A percentile compares a stretch with the other conserved stretches of the same genome.
phyloP scores from a whole-genome alignment of 1,140 invertebrate species.

The Metaphire vulgaris region DNA sequence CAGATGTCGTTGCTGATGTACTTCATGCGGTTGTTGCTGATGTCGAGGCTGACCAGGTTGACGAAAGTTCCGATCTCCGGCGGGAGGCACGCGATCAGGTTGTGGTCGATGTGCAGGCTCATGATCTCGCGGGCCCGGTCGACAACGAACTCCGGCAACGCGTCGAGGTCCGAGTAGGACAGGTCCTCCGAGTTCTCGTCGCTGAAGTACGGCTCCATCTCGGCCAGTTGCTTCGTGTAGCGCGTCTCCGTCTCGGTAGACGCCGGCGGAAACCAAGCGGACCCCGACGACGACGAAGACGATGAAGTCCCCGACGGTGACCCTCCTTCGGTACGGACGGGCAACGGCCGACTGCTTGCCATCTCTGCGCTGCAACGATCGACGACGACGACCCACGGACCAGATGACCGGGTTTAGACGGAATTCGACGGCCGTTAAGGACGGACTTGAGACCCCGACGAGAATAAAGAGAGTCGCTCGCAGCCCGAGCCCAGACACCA shows the following conservation, averaged over 20 bases:
- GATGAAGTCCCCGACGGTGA: too few species aligned
- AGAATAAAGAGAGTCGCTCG: too few species aligned
- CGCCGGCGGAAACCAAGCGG: not conserved
- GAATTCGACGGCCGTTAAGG: too few species aligned
- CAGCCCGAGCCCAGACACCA: too few species aligned
- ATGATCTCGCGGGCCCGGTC: conserved; percentile 34
- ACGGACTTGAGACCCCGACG: too few species aligned
- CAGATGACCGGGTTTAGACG: too few species aligned
- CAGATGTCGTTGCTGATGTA: conserved; percentile 68
- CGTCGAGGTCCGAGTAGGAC: conserved; percentile 42
- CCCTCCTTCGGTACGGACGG: not conserved
- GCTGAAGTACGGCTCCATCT: conserved; percentile 14
- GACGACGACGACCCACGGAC: too few species aligned
- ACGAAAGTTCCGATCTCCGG: conserved; percentile 47
- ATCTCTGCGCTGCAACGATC: not conserved
- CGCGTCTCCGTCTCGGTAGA: not conserved
- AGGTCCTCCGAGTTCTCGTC: conserved; percentile 44
- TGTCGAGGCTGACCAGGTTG: conserved; percentile 63
- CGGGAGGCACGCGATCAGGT: conserved; percentile 47
- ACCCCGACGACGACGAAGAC: not conserved
- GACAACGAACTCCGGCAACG: conserved; percentile 40
- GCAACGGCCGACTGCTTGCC: not conserved
- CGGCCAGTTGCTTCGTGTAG: conserved; percentile 7
- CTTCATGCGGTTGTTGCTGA: conserved; percentile 78
- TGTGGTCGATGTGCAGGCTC: conserved; percentile 46